phyloP scores from a whole-genome alignment of 1,140 invertebrate genomes.

The Scaptomyza montana region DNA sequence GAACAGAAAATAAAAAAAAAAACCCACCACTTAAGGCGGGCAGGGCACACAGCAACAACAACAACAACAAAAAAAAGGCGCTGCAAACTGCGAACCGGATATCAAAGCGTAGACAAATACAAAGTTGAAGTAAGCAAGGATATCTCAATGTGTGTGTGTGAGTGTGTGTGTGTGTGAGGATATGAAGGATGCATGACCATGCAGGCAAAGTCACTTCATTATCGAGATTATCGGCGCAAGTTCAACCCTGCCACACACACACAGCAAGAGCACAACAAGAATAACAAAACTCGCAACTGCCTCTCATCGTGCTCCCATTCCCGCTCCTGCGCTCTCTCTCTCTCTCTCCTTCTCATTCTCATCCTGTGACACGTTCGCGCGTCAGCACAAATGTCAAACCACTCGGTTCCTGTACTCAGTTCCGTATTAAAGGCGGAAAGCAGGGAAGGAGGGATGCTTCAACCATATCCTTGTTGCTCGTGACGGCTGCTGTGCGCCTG shows the following conservation, averaged over 20 bases:
- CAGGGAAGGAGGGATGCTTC: neutral
- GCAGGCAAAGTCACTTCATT: constrained; percentile 79
- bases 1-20: constrained; percentile 35
- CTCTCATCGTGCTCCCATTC: constrained; percentile 34
- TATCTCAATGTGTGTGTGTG: constrained; percentile 5
- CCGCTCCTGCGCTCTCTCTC: constrained; percentile 18
- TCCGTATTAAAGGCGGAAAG: neutral
- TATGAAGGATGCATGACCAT: constrained; percentile 74
- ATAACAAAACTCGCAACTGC: constrained; percentile 51
- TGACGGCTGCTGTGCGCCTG: constrained; percentile 67
- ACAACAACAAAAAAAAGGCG: constrained; percentile 26
- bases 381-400: constrained; percentile 82
- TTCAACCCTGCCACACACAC: constrained; percentile 61
- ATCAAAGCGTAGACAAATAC: constrained; percentile 65
- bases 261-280: neutral
- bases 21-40: constrained; percentile 75
- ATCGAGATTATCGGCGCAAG: constrained; percentile 81
- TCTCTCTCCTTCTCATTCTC: constrained; percentile 29
- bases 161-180: constrained; percentile 10
- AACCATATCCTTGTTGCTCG: neutral
- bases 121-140: constrained; percentile 34
- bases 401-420: constrained; percentile 60
- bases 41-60: neutral
- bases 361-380: constrained; percentile 78
- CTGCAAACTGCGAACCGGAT: constrained; percentile 64